Evolutionary conservation across 2,797 vertebrate species (phyloP).

Genomic region (Tragelaphus oryx): DNA sequence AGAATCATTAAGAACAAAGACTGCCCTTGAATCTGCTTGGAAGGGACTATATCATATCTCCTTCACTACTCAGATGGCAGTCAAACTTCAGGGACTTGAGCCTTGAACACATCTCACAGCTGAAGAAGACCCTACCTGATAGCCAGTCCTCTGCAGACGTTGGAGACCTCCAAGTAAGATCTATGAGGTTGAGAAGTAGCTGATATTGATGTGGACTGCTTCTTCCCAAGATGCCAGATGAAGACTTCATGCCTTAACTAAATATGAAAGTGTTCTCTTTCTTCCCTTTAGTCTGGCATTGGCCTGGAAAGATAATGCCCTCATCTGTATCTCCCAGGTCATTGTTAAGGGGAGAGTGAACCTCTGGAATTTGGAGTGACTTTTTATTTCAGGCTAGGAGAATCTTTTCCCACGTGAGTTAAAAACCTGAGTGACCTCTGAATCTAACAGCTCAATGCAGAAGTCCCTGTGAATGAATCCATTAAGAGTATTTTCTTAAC

Average conservation of each 20-base stretch:
- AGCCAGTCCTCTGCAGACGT: background rate
- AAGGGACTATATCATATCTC: background rate
- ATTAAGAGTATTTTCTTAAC: background rate
- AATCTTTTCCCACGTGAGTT: background rate
- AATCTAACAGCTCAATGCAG: background rate
- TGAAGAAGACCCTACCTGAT: background rate
- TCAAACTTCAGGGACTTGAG: background rate
- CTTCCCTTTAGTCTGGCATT: background rate
- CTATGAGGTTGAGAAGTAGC: background rate
- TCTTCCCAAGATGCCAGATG: background rate
- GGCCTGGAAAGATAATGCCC: background rate
- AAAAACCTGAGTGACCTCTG: background rate
- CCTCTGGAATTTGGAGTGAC: background rate
- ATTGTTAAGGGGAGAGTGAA: background rate
- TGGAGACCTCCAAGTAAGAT: background rate
- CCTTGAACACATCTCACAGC: background rate
- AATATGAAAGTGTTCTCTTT: background rate
- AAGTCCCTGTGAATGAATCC: background rate
- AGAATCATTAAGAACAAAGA: background rate
- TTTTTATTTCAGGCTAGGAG: background rate
- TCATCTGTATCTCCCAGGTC: background rate
- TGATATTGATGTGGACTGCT: background rate
- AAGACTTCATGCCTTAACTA: background rate
- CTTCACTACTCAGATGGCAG: background rate
- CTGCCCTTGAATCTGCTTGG: background rate